Percentiles rank a stretch among this genome's conserved stretches.
Evolutionary conservation across 2,797 vertebrate species (phyloP).

Genomic region (Aphelocoma californica): DNA sequence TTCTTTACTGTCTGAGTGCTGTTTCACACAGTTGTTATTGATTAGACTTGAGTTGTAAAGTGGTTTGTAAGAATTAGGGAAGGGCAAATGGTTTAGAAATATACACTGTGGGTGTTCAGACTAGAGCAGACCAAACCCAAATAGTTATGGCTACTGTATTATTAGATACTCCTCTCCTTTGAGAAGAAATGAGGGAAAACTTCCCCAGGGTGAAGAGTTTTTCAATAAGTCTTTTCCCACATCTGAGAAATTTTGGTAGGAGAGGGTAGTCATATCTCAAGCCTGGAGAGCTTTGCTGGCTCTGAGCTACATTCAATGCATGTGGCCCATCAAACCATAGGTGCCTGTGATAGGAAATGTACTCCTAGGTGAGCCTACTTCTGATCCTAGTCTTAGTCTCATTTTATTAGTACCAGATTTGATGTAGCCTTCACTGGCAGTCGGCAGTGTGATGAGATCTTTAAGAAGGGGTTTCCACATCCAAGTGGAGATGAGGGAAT

Average conservation of each 20-base stretch:
- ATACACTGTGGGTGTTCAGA: constrained; percentile 68
- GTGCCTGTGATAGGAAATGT: constrained; percentile 42
- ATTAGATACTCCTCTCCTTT: neutral
- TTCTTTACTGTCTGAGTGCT: constrained; percentile 71
- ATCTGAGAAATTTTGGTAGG: neutral
- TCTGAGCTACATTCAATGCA: neutral
- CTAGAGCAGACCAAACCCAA: neutral
- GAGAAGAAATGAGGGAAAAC: neutral
- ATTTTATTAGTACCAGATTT: constrained; percentile 34
- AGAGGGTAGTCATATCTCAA: neutral
- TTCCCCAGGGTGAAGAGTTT: neutral
- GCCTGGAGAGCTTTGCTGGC: neutral
- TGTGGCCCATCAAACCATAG: constrained; percentile 52
- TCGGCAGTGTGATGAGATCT: neutral
- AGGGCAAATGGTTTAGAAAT: constrained; percentile 56
- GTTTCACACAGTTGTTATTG: constrained; percentile 72
- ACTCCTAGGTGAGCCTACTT: neutral
- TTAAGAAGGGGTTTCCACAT: neutral
- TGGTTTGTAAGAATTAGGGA: constrained; percentile 66
- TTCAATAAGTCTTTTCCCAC: neutral
- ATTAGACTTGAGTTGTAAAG: constrained; percentile 72
- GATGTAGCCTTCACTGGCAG: neutral
- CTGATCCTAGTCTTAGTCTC: neutral
- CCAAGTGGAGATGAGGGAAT: neutral
- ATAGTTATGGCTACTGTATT: constrained; percentile 30